Evolutionary conservation across 1,140 invertebrate species (phyloP).

Genomic region (Anthonomus grandis): DNA sequence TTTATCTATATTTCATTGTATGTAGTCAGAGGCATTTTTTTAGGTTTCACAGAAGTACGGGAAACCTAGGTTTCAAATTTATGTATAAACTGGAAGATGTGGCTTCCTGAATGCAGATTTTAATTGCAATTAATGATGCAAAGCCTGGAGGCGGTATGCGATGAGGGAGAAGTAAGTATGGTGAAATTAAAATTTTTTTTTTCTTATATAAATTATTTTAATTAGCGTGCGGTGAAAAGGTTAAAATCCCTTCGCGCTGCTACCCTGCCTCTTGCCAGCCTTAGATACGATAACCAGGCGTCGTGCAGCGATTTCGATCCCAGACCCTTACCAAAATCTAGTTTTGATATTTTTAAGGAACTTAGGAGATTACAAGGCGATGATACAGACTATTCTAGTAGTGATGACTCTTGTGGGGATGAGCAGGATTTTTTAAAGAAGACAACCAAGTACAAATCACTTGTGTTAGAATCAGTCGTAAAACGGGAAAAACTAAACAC

Average conservation of each 20-base stretch:
- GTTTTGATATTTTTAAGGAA: constrained; percentile 39
- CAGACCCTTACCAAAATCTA: constrained; percentile 16
- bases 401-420: constrained; percentile 10
- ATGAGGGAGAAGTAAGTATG: constrained; percentile 58
- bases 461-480: constrained; percentile 77
- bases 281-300: constrained; percentile 36
- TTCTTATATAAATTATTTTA: not conserved
- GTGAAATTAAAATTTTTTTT: not conserved
- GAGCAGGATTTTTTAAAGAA: not conserved
- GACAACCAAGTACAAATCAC: constrained; percentile 64
- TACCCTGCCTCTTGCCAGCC: constrained; percentile 38
- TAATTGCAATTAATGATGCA: constrained; percentile 54
- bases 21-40: too few species aligned
- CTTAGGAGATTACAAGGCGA: constrained; percentile 44
- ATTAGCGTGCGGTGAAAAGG: constrained; percentile 45
- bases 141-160: constrained; percentile 60
- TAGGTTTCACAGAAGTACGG: too few species aligned
- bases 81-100: constrained; percentile 34
- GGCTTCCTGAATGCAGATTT: constrained; percentile 49
- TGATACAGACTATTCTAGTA: constrained; percentile 15
- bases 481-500: constrained; percentile 81
- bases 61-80: too few species aligned
- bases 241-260: constrained; percentile 41
- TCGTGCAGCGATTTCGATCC: constrained; percentile 13
- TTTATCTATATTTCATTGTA: too few species aligned